These are phyloP conservation scores for Emydura subglobosa DNA, from an alignment of 2,113 vertebrate genomes.

Conservation along the genomic window DNA sequence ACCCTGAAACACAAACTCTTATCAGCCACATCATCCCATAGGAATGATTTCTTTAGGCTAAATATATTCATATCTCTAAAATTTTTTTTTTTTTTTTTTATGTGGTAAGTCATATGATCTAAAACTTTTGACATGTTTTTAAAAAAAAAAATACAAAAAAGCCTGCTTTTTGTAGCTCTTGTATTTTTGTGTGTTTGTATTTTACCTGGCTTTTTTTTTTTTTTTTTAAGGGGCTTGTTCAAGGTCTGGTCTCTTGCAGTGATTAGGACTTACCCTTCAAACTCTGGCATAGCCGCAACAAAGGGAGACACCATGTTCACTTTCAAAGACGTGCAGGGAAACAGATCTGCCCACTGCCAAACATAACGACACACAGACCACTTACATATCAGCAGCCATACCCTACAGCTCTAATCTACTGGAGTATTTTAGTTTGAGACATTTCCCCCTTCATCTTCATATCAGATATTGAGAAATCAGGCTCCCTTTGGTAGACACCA, in stretches of 20 bases:
- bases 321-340: accelerated
- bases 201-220: neutral
- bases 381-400: neutral
- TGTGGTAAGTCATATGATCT: neutral
- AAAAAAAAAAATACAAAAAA: neutral
- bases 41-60: neutral
- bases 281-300: accelerated
- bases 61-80: neutral
- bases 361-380: neutral
- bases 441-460: neutral
- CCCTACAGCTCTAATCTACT: neutral
- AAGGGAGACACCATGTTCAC: neutral
- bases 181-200: neutral
- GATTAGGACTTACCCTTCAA: constrained; percentile 25
- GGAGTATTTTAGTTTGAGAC: neutral
- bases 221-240: neutral
- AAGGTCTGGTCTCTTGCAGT: neutral
- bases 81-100: neutral
- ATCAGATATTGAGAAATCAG: neutral
- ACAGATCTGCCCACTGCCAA: too few species aligned
- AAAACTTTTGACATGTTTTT: neutral
- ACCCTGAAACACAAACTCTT: constrained; percentile 29
- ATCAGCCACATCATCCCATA: neutral
- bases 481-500: neutral
- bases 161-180: neutral